These are phyloP conservation scores for Crypturellus undulatus DNA, from an alignment of 2,113 vertebrate genomes.

Conservation along the genomic window DNA sequence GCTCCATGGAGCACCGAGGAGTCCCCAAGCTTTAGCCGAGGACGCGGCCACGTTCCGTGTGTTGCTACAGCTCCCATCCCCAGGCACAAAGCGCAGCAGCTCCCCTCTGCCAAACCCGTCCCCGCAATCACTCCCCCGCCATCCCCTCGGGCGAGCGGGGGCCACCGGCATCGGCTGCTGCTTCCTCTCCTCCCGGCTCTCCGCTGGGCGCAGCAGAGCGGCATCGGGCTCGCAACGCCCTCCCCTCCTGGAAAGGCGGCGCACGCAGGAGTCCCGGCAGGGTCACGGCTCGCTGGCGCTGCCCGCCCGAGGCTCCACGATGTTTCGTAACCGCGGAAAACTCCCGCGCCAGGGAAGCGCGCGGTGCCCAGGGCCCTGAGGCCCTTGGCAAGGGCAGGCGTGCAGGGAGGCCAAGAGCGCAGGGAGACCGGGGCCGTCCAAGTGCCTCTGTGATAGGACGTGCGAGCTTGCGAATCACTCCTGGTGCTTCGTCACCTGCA, in stretches of 20 bases:
- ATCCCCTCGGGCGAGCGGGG: constrained; percentile 29
- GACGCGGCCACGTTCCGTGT: constrained; percentile 54
- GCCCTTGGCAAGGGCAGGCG: fast-evolving
- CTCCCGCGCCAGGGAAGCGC: background rate
- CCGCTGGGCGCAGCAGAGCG: too few species aligned
- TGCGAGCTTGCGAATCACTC: fast-evolving
- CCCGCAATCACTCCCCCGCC: constrained; percentile 35
- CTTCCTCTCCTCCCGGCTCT: background rate
- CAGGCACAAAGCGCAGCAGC: constrained; percentile 48
- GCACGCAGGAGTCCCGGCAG: too few species aligned
- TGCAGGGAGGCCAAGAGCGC: background rate
- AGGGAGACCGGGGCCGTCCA: fast-evolving
- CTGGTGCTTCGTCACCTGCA: background rate
- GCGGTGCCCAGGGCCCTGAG: background rate
- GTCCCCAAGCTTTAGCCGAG: constrained; percentile 40
- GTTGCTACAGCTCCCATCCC: constrained; percentile 65
- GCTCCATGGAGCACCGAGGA: constrained; percentile 31
- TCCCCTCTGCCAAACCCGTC: constrained; percentile 44
- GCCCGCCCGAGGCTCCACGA: too few species aligned
- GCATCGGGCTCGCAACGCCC: background rate
- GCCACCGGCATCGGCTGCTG: background rate
- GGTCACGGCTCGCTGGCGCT: too few species aligned
- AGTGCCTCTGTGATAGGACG: fast-evolving
- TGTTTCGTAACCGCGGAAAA: too few species aligned
- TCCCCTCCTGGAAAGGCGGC: constrained; percentile 13